Base-by-base conservation (phyloP, 2,888 invertebrate species). In the Pyralis farinalis region DNA sequence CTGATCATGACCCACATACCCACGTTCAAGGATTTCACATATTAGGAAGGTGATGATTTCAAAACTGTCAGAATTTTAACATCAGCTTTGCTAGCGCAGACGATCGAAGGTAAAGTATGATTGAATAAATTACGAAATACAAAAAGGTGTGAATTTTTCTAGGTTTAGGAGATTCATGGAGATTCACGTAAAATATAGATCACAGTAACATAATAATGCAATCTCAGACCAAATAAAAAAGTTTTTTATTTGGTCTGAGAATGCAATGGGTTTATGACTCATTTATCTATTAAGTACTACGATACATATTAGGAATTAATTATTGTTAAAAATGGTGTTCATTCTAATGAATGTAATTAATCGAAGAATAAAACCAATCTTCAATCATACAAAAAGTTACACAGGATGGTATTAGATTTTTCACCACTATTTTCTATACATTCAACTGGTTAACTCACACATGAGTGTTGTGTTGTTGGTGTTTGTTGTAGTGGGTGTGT, bases 1-100 rank as follows among this genome's bases (percentile, higher is more conserved):
- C 83, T 84, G 85, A 58, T 85, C 86, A 82, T 87, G 87, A 86
- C 88, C 87, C 75, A 87, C 85, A 79, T 87, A 60, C 47, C 67
- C 70, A 71, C 71, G 81, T 83, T 86, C 86, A 88, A 88, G 88
- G 87, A 87, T 86, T 86, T 83, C 77, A 79, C 85, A 83, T 83
- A 86, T 87, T 87, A 86, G 85, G 85, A 81, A 85, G 83, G 69
- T 67, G 71, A 70, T 63, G 77, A 87, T 88, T 87, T 78, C 86
- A 82, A 86, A 87, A 85, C 71, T 55, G 62, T 59, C 68, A 70
- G 71, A 78, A 71, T 76, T 71, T 78, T 73, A 72, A 80, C 71
- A 71, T 57, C 68, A 65, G 71, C 72, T 75, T 75, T 69, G 68
- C 77, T 82, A 80, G 71, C 70, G 58, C 58, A 54, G 55, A 47